phyloP scores from a whole-genome alignment of 35 echinoderm and acorn worm genomes.

The Acanthaster planci region DNA sequence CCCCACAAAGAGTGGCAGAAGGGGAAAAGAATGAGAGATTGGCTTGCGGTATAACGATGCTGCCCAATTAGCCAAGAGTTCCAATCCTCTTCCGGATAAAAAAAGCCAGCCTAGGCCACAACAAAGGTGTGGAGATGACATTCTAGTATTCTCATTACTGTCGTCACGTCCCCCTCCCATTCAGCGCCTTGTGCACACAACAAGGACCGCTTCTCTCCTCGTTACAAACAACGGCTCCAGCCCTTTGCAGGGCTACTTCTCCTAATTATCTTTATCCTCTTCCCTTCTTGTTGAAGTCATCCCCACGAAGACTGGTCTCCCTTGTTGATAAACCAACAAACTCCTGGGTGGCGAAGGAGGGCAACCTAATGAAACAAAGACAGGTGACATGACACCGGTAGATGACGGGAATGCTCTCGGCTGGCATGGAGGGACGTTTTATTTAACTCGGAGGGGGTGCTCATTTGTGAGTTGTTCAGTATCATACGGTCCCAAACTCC shows the following conservation, averaged over 20 bases:
- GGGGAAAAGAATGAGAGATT: neutral
- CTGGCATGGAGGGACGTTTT: neutral
- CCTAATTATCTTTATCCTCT: constrained; percentile 23
- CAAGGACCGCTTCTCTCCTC: constrained; percentile 1
- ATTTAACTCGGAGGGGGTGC: constrained; percentile 3
- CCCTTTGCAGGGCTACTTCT: constrained; percentile 18
- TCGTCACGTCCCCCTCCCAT: constrained; percentile 13
- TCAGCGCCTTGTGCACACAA: constrained; percentile 17
- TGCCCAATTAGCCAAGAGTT: neutral
- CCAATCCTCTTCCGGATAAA: constrained; percentile 18
- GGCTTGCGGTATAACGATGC: neutral
- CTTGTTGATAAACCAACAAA: constrained; percentile 9
- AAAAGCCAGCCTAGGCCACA: constrained; percentile 5
- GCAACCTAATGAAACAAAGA: constrained; percentile 10
- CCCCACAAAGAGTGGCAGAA: neutral
- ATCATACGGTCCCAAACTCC: neutral
- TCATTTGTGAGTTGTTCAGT: neutral
- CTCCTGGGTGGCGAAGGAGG: constrained; percentile 3
- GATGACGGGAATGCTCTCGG: neutral
- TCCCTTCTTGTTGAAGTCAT: neutral
- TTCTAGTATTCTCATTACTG: constrained; percentile 23
- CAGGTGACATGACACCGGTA: constrained; percentile 16
- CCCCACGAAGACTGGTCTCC: neutral
- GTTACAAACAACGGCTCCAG: constrained; percentile 26
- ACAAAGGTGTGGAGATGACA: constrained; percentile 21